phyloP scores from a whole-genome alignment of 2,113 vertebrate genomes.

The Chrysochloris asiatica region DNA sequence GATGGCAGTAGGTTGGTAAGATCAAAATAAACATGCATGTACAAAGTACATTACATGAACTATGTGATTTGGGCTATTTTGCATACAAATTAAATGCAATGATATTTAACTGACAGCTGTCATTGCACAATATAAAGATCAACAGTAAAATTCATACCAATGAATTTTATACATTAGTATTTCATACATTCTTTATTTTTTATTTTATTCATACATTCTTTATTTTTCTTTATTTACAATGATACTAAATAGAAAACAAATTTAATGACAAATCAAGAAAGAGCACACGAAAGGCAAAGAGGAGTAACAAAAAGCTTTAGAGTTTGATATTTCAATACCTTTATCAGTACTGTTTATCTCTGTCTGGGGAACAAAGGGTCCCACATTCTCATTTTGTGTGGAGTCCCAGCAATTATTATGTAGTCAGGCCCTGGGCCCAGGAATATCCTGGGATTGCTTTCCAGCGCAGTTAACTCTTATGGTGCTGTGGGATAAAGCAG shows the following conservation, averaged over 20 bases:
- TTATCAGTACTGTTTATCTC: background rate
- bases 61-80: background rate
- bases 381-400: background rate
- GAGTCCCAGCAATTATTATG: background rate
- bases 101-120: constrained; percentile 1
- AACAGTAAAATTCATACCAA: constrained; percentile 33
- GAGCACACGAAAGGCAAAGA: background rate
- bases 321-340: background rate
- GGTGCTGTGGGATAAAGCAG: too few species aligned
- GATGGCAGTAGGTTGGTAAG: too few species aligned
- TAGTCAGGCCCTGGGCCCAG: background rate
- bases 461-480: background rate
- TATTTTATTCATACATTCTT: too few species aligned
- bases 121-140: constrained; percentile 12
- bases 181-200: constrained; percentile 15
- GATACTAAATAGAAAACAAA: constrained; percentile 25
- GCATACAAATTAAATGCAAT: background rate
- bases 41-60: background rate
- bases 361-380: background rate
- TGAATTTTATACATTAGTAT: too few species aligned
- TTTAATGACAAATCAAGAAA: background rate
- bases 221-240: constrained; percentile 36
- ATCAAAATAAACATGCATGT: constrained; percentile 1
- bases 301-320: too few species aligned
- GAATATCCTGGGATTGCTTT: background rate